Evolutionary conservation across 1,140 invertebrate genomes (phyloP), one percentile per base, ranked within the genome.

Genomic region (Laodelphax striatellus): DNA sequence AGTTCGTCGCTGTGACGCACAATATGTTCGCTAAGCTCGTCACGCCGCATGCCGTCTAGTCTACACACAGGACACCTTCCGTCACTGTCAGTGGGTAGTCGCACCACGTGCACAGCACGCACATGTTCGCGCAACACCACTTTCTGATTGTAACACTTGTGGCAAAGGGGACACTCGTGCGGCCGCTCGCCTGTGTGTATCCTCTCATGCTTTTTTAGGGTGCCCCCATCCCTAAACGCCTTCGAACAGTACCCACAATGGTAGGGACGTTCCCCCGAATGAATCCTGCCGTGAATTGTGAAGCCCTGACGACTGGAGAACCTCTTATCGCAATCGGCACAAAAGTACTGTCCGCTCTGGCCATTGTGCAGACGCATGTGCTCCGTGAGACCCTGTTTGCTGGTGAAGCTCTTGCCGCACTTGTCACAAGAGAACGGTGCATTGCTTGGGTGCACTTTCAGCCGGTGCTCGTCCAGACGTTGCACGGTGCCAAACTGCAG

Each of bases 211-310:
- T 83, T 77, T 28, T 79, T 75, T 55, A 85, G 68, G 31, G 78
- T 79, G 8, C 77, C 78, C 5, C 77, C 77, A 57, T 78, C 77
- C 5, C 76, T 68, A 57, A 90, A 92, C 43, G 87, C 80, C 68
- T 91, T 91, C 67, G 85, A 87, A 68, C 88, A 91, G 65, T 86
- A 87, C 55, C 78, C 80, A 67, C 88, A 92, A 19, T 80, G 82
- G 64, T 87, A 87, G 0, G 84, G 76, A 52, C 79, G 77, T 62
- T 82, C 79, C 0, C 80, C 80, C 0, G 80, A 80, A 53, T 83
- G 81, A 2, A 76, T 79, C 10, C 81, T 71, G 55, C 78, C 73
- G 63, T 83, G 81, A 59, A 85, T 86, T 58, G 83, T 76, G 55
- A 77, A 78, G 0, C 90, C 77, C 79, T 89, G 90, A 64, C 80